Evolutionary conservation across 2,113 vertebrate species (phyloP).

Genomic region (Gopherus evgoodei): DNA sequence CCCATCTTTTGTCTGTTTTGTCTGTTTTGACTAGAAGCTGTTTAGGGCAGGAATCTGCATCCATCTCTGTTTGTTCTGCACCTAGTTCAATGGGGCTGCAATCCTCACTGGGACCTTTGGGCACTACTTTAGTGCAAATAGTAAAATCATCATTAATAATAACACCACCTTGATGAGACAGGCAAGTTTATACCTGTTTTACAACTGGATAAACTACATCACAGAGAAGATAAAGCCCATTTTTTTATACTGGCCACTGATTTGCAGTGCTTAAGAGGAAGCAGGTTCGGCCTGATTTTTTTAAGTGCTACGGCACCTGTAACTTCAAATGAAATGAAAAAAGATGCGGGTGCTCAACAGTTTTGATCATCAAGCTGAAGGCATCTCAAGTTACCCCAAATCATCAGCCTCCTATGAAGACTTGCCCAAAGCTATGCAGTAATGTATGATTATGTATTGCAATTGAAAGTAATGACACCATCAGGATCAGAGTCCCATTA

Average conservation of each 20-base stretch:
- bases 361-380: background rate
- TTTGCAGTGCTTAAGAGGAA: background rate
- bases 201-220: background rate
- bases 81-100: background rate
- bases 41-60: background rate
- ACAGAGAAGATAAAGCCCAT: background rate
- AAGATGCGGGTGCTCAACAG: fast-evolving
- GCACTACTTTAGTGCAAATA: background rate
- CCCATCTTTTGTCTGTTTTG: fast-evolving
- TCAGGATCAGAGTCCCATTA: background rate
- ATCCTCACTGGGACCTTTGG: background rate
- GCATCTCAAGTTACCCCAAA: background rate
- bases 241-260: background rate
- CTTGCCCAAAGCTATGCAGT: background rate
- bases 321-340: background rate
- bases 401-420: background rate
- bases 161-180: background rate
- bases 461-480: background rate
- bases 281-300: background rate
- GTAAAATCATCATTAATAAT: background rate
- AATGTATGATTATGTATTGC: background rate
- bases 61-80: background rate
- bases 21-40: background rate
- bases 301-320: background rate
- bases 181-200: background rate